phyloP scores from a whole-genome alignment of 2,797 vertebrate species.

The Ctenopoma kingsleyae region DNA sequence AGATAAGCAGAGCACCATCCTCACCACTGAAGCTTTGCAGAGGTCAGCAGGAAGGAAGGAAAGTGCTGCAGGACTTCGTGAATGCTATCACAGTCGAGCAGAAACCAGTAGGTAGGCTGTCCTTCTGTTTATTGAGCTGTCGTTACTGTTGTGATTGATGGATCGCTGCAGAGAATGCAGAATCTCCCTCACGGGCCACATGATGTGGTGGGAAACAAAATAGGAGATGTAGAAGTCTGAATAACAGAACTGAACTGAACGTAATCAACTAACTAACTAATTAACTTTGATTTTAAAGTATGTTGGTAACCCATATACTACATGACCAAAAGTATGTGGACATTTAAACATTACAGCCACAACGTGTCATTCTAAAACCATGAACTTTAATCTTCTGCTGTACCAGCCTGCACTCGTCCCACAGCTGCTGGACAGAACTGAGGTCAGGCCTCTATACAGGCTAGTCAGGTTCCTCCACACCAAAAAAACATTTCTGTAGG shows the following conservation, averaged over 20 bases:
- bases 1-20: constrained; percentile 69
- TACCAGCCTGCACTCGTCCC: too few relatives aligned
- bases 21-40: constrained; percentile 56
- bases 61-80: constrained; percentile 63
- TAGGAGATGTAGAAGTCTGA: constrained; percentile 6
- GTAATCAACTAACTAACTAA: background rate
- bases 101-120: constrained; percentile 51
- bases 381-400: too few relatives aligned
- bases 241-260: background rate
- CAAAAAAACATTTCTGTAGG: background rate
- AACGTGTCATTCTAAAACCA: background rate
- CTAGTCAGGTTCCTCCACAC: too few relatives aligned
- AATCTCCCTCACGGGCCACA: constrained; percentile 44
- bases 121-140: constrained; percentile 70
- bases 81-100: constrained; percentile 75
- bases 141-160: constrained; percentile 68
- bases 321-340: background rate
- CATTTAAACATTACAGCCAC: background rate
- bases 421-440: background rate
- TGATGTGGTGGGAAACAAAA: background rate
- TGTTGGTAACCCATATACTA: background rate
- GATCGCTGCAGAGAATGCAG: constrained; percentile 47
- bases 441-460: background rate
- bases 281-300: background rate
- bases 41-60: constrained; percentile 77